Evolutionary conservation across 1,140 invertebrate genomes (phyloP).

Genomic region (Drosophila pallidifrons): DNA sequence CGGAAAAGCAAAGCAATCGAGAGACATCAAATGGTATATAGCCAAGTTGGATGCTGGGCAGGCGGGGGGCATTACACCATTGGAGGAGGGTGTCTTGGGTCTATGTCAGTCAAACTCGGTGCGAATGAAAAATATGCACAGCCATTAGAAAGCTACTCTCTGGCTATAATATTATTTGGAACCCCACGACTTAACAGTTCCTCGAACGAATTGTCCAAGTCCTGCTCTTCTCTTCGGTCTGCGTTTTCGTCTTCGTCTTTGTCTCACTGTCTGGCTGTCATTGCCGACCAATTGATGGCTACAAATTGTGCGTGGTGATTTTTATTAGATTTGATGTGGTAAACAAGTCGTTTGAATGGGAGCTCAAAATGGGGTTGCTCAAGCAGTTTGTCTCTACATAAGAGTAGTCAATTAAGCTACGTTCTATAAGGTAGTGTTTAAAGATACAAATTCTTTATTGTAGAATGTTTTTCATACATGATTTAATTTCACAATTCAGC

Average conservation of each 20-base stretch:
- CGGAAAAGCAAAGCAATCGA: constrained; percentile 12
- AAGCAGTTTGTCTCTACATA: neutral
- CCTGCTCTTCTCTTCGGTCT: neutral
- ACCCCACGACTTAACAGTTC: neutral
- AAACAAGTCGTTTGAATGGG: constrained; percentile 44
- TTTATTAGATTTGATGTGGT: constrained; percentile 64
- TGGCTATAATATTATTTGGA: constrained; percentile 40
- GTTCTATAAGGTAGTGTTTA: no score
- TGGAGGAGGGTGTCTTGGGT: neutral
- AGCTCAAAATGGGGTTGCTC: neutral
- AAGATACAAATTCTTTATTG: no score
- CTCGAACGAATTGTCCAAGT: neutral
- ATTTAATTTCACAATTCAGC: no score
- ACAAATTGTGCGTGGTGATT: constrained; percentile 61
- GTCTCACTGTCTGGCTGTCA: constrained; percentile 26
- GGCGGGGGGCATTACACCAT: neutral
- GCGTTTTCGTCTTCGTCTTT: neutral
- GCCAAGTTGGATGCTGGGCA: neutral
- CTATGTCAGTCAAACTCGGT: constrained; percentile 29
- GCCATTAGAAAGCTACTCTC: constrained; percentile 42
- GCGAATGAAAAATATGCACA: constrained; percentile 28
- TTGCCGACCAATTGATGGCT: constrained; percentile 51
- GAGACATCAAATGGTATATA: constrained; percentile 17
- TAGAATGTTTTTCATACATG: no score
- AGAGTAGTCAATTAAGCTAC: no score